Percentiles rank a stretch among this genome's conserved stretches.
Conservation (phyloP, 1,140 invertebrate species). For the Eumaeus atala region DNA sequence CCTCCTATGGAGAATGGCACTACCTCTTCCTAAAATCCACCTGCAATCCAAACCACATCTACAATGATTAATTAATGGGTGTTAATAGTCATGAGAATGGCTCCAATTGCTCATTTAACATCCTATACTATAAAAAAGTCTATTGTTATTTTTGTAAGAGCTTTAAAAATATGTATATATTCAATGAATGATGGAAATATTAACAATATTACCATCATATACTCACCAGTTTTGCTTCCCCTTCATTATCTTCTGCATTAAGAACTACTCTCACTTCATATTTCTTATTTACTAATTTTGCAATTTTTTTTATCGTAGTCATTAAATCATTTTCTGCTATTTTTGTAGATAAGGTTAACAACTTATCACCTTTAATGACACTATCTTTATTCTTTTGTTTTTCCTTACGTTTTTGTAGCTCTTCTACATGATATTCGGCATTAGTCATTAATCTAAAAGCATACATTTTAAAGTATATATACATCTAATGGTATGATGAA, state of each 20-base stretch:
- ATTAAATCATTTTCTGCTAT: slow-evolving; percentile 80
- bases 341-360: slow-evolving; percentile 75
- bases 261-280: slow-evolving; percentile 78
- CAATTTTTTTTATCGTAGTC: slow-evolving; percentile 76
- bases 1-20: too few species aligned
- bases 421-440: slow-evolving; percentile 62
- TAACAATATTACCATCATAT: slow-evolving; percentile 14
- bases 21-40: too few species aligned
- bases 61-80: too few species aligned
- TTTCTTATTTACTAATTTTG: slow-evolving; percentile 77
- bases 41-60: too few species aligned
- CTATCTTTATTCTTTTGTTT: slow-evolving; percentile 51
- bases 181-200: too few species aligned
- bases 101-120: too few species aligned
- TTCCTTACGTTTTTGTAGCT: slow-evolving; percentile 56
- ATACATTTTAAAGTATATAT: slow-evolving; percentile 37
- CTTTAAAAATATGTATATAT: too few species aligned
- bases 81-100: too few species aligned
- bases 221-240: slow-evolving; percentile 64
- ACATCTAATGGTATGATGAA: too few species aligned
- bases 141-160: too few species aligned
- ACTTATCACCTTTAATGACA: slow-evolving; percentile 74
- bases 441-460: slow-evolving; percentile 61
- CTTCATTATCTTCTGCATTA: slow-evolving; percentile 61
- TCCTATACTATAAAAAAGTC: too few species aligned